Conservation (phyloP, 2,888 invertebrate species). For the Auanema freiburgensis region DNA sequence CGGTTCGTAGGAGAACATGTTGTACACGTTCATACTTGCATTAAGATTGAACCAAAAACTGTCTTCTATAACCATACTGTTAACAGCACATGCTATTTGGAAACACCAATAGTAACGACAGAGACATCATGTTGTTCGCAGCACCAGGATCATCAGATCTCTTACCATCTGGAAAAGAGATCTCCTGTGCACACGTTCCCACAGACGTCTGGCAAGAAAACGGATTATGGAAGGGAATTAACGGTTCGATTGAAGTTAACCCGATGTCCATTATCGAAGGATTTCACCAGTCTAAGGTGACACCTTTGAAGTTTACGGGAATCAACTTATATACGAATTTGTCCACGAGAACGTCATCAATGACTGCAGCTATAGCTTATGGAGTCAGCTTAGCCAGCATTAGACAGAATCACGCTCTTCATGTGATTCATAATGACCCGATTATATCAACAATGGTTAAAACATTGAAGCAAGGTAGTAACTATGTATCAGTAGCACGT, state of each 20-base stretch:
- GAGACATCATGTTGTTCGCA: neutral
- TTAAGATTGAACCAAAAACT: neutral
- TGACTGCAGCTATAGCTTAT: neutral
- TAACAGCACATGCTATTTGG: slow-evolving; percentile 19
- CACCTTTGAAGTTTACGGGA: neutral
- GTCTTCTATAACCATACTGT: slow-evolving; percentile 16
- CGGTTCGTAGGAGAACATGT: slow-evolving; percentile 20
- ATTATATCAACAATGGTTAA: no score
- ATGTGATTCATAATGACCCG: no score
- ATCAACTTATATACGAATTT: neutral
- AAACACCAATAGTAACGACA: slow-evolving; percentile 19
- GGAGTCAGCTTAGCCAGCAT: neutral
- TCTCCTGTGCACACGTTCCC: neutral
- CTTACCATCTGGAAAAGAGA: neutral
- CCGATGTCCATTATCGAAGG: neutral
- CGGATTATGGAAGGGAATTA: neutral
- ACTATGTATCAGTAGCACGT: no score
- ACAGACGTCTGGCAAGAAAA: slow-evolving; percentile 1
- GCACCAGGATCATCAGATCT: slow-evolving; percentile 5
- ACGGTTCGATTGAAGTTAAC: neutral
- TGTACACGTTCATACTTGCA: slow-evolving; percentile 16
- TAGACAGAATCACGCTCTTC: neutral
- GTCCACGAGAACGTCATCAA: neutral
- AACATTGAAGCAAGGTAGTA: no score
- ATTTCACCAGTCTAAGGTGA: neutral